phyloP scores from a whole-genome alignment of 2,888 invertebrate species.

The Folsomia candida region DNA sequence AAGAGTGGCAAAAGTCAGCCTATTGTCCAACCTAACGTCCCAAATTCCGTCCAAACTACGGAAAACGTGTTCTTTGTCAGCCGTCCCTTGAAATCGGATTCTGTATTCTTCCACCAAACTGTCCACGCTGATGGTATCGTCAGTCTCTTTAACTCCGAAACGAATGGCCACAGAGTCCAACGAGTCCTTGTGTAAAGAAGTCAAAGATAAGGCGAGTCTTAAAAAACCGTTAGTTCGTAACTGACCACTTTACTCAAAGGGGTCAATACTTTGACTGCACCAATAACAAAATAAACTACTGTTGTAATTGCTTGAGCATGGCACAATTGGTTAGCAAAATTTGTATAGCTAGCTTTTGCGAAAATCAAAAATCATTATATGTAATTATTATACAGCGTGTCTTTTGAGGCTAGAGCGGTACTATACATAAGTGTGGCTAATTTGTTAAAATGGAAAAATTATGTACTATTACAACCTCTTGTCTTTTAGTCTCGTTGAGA shows the following conservation, averaged over 20 bases:
- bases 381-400: too few species aligned
- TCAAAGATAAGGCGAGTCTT: constrained; percentile 23
- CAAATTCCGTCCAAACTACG: constrained; percentile 44
- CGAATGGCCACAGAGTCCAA: constrained; percentile 45
- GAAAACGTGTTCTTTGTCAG: constrained; percentile 41
- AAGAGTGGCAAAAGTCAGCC: not conserved
- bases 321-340: too few species aligned
- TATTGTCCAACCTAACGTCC: constrained; percentile 35
- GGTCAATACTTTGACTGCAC: not conserved
- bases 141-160: constrained; percentile 36
- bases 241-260: not conserved
- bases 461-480: too few species aligned
- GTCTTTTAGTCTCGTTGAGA: too few species aligned
- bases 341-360: too few species aligned
- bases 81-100: constrained; percentile 32
- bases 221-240: too few species aligned
- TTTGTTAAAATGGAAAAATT: too few species aligned
- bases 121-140: constrained; percentile 45
- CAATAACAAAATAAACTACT: not conserved
- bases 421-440: too few species aligned
- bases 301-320: not conserved
- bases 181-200: constrained; percentile 48
- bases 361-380: not conserved
- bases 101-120: constrained; percentile 44
- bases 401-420: too few species aligned